Conservation (phyloP, 2,113 vertebrate genomes). For the Zosterops hypoxanthus region DNA sequence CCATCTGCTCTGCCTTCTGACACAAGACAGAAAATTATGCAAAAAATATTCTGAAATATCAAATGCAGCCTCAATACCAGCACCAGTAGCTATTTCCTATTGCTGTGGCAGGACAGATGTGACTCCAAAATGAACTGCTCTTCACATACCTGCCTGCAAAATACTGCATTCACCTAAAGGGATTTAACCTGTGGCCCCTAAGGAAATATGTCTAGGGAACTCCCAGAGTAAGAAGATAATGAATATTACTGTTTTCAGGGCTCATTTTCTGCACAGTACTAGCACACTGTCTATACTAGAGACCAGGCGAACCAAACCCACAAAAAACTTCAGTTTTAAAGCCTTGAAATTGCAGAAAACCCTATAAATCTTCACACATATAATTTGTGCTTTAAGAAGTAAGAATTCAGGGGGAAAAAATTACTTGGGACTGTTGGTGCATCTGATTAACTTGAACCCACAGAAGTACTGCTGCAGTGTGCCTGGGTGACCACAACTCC, state of each 20-base stretch:
- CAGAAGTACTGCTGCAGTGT: neutral
- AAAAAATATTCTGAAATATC: neutral
- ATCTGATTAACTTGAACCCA: neutral
- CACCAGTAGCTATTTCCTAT: neutral
- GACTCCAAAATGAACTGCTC: neutral
- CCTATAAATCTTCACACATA: neutral
- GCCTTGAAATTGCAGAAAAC: neutral
- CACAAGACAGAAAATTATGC: neutral
- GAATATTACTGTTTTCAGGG: neutral
- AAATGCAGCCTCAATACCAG: neutral
- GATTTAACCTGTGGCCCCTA: neutral
- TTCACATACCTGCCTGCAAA: neutral
- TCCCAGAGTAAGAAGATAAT: neutral
- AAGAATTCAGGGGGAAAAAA: neutral
- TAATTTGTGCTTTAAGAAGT: neutral
- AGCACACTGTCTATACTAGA: neutral
- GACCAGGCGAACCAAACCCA: fast-evolving
- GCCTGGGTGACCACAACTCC: neutral
- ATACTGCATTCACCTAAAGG: neutral
- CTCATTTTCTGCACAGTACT: neutral
- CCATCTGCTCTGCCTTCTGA: neutral
- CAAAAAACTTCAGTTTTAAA: neutral
- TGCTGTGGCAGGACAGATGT: neutral
- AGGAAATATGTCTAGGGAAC: neutral
- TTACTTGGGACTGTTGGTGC: neutral